A percentile compares a stretch with the other conserved stretches of the same genome.
Evolutionary conservation across 2,888 invertebrate genomes (phyloP).

Genomic region (Thyatira batis): DNA sequence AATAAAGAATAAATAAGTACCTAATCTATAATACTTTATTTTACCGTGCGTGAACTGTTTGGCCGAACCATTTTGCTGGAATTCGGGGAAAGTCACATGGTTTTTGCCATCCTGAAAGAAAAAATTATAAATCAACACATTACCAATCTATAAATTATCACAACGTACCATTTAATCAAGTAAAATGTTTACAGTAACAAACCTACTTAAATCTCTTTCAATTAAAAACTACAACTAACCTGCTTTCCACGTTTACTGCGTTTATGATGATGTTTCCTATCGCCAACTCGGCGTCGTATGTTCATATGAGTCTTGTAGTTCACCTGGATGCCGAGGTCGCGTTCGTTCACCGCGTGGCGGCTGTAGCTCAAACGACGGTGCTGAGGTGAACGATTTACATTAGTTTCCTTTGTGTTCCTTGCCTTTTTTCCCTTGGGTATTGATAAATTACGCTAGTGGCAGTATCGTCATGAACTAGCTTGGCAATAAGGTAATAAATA

Average conservation of each 20-base stretch:
- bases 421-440: background rate
- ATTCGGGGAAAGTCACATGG: slow-evolving; percentile 94
- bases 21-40: slow-evolving; percentile 87
- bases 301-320: slow-evolving; percentile 96
- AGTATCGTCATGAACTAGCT: background rate
- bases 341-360: slow-evolving; percentile 94
- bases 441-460: background rate
- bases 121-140: slow-evolving; percentile 4
- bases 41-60: slow-evolving; percentile 95
- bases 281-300: slow-evolving; percentile 92
- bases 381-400: slow-evolving; percentile 72
- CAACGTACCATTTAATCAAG: background rate
- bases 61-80: slow-evolving; percentile 93
- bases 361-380: slow-evolving; percentile 95
- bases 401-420: slow-evolving; percentile 4
- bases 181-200: background rate
- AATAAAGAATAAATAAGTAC: slow-evolving; percentile 81
- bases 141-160: too few relatives aligned
- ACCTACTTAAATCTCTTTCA: background rate
- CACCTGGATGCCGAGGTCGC: slow-evolving; percentile 92
- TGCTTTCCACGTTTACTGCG: slow-evolving; percentile 93
- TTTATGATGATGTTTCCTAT: slow-evolving; percentile 91
- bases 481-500: slow-evolving; percentile 8
- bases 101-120: slow-evolving; percentile 90
- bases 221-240: slow-evolving; percentile 67